Evolutionary conservation across 2,113 vertebrate species (phyloP), one percentile per base, ranked within the genome.

Genomic region (Phalacrocorax aristotelis): DNA sequence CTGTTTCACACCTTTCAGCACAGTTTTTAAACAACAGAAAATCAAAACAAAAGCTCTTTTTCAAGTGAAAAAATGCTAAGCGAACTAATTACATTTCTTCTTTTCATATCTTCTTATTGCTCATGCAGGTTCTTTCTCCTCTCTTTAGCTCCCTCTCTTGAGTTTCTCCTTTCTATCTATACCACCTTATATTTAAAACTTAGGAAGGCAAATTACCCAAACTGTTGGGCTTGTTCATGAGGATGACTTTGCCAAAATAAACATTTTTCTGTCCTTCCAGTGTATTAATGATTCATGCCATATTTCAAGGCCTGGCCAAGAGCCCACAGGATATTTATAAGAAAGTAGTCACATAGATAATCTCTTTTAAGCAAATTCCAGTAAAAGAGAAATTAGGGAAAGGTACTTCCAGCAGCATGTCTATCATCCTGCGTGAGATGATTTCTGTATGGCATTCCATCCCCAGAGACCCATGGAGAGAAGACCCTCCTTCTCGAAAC

Each of bases 11-110:
- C 64, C 32, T 90, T 87, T 90, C 86, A 72, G 48, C 32, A 76
- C n/a, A 54, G 89, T 82, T 95, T 95, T 91, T 49, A 93, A 92
- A 91, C 65, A 93, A 27, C 44, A 87, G 46, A 83, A 94, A 93
- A 84, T 61, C 21, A 82, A 93, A 95, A 68, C 64, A 90, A 89
- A 93, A 77, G 6, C 25, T 70, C 51, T 44, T 90, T 85, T 80
- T 51, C 51, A 85, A 46, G 11, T 58, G 62, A 81, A 85, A 82
- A 90, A 68, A 27, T 76, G 9, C 2, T 34, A 51, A 88, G 55
- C 40, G 92, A 93, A 68, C 12, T 34, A 78, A 83, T 64, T 64
- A 62, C 13, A 46, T 87, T 74, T 86, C 23, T 85, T 76, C 12
- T 61, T 80, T 86, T 61, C 71, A 72, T 75, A 51, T 58, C 38